Conservation (phyloP, 1,140 invertebrate species). For the Drosophila nigrodunni region DNA sequence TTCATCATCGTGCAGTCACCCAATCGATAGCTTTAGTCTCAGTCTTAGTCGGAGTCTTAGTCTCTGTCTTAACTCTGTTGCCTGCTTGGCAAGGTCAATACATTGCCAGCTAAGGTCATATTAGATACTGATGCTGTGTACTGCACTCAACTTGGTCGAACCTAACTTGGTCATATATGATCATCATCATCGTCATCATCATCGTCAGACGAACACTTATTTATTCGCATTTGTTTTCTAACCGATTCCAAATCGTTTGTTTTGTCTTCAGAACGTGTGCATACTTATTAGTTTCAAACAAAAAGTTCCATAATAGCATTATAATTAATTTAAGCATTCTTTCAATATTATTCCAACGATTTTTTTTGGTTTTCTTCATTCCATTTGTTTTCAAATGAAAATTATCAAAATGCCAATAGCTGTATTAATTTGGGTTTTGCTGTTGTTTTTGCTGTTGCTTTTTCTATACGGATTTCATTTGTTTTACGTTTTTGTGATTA, state of each 20-base stretch:
- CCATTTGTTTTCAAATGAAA: constrained; percentile 48
- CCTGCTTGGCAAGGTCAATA: constrained; percentile 68
- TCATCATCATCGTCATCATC: too few relatives aligned
- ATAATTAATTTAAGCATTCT: constrained; percentile 64
- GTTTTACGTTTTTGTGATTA: constrained; percentile 16
- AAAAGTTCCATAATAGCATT: constrained; percentile 67
- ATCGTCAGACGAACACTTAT: constrained; percentile 1
- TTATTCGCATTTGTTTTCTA: not conserved
- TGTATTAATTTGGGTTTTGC: constrained; percentile 50
- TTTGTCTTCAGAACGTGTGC: constrained; percentile 27
- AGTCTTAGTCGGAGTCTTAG: not conserved
- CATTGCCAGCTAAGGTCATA: constrained; percentile 55
- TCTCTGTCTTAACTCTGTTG: not conserved
- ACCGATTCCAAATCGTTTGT: constrained; percentile 12
- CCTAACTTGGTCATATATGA: constrained; percentile 15
- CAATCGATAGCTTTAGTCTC: constrained; percentile 43
- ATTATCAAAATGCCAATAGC: constrained; percentile 56
- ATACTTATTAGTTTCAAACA: constrained; percentile 47
- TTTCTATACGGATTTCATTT: constrained; percentile 48
- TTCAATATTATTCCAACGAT: constrained; percentile 33
- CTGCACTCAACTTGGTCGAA: constrained; percentile 15
- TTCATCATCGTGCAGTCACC: constrained; percentile 43
- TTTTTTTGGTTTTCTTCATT: constrained; percentile 11
- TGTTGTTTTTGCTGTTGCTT: constrained; percentile 33
- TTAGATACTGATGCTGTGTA: constrained; percentile 7